Conservation (phyloP, 2,113 vertebrate genomes). For the Lethenteron camtschaticum region DNA sequence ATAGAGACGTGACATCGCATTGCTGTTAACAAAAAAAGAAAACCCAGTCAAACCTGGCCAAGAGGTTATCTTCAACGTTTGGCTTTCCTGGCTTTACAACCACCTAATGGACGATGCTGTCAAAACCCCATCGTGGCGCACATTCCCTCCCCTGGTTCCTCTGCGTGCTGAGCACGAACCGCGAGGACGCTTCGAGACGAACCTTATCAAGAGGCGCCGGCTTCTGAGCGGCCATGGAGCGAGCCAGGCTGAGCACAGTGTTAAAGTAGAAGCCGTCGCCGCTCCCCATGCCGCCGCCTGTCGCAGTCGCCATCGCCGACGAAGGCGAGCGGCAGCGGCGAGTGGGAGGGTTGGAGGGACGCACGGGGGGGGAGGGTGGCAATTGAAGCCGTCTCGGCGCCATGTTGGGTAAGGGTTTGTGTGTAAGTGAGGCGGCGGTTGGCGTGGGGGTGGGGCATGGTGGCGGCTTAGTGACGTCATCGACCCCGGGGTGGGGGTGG, state of each 20-base stretch:
- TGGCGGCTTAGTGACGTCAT: too few relatives aligned
- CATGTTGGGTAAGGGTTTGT: too few relatives aligned
- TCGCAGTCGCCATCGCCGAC: neutral
- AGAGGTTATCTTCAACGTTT: too few relatives aligned
- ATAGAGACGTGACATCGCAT: too few relatives aligned
- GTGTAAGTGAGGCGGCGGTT: too few relatives aligned
- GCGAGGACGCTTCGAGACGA: neutral
- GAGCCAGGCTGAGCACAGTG: neutral
- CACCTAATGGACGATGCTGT: neutral
- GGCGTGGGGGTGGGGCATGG: too few relatives aligned
- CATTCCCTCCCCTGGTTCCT: neutral
- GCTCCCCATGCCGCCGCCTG: neutral
- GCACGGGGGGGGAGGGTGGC: neutral
- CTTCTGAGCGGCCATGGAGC: neutral
- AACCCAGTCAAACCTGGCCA: too few relatives aligned
- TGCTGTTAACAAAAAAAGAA: too few relatives aligned
- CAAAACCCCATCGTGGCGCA: neutral
- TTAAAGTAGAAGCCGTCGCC: neutral
- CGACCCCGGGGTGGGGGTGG: too few relatives aligned
- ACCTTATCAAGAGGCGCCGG: neutral
- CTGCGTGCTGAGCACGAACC: neutral
- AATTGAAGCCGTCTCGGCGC: too few relatives aligned
- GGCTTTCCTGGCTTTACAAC: neutral
- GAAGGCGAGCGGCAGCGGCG: neutral
- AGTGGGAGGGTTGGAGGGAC: neutral